Evolutionary conservation across 2,797 vertebrate species (phyloP), one percentile per base, ranked within the genome.

Genomic region (Neomorphus geoffroyi): DNA sequence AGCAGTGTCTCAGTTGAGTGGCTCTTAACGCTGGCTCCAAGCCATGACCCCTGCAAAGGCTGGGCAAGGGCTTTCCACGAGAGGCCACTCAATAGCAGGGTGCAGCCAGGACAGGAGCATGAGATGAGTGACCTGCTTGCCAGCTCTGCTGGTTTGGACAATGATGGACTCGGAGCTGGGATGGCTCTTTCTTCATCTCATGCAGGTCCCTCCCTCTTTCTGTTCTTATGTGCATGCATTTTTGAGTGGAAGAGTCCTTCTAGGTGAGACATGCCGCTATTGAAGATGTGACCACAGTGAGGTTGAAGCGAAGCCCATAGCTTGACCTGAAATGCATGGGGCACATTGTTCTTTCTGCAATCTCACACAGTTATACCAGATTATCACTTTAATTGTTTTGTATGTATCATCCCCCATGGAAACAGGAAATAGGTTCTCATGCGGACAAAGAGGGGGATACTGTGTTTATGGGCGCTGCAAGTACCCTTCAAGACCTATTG

Each of bases 351-450:
- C 11, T 22, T 41, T 48, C 18, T 9, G 30, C 9, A 27, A 13
- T 8, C 11, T 18, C 33, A 48, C 17, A 2, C 39, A 15, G 17
- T 26, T 10, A 5, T 2, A 7, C 8, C 17, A 5, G 11, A 11
- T 26, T 26, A 5, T 41, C 8, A 6, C 18, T 37, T 37, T 30
- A 10, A 41, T 8, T 56, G 1, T 27, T 57, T 32, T 10, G 1
- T 48, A 30, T 48, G n/a, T 14, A 13, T 45, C 37, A 24, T 28
- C 27, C 37, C 37, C 45, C 37, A 22, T 3, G 1, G 24, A 28
- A 30, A 9, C 5, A 23, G 7, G 14, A 33, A 10, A 0, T 6
- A 0, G 0, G 0, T 0, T 0, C 0, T 1, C 0, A 10, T 89
- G 79, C 22, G 17, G 2, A 8, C 2, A 0, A 19, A 33, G 2